Percentiles rank a stretch among this genome's conserved stretches.
These are phyloP conservation scores for Zeus faber DNA, from an alignment of 2,113 vertebrate genomes.

Conservation along the genomic window DNA sequence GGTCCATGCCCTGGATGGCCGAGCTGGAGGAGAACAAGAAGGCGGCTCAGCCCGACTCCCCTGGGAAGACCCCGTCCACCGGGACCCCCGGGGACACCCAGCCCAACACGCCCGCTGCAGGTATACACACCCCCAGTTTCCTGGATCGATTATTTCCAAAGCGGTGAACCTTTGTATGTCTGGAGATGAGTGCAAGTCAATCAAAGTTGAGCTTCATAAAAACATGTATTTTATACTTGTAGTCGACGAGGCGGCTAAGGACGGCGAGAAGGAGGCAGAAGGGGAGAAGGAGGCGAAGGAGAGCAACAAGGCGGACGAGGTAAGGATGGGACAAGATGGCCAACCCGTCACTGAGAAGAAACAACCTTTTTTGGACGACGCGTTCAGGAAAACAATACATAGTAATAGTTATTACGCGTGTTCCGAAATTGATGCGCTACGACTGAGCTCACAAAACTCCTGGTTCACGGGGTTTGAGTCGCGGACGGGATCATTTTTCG, in stretches of 20 bases:
- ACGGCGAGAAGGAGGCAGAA: constrained; percentile 67
- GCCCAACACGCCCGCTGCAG: constrained; percentile 90
- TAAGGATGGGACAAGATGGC: constrained; percentile 14
- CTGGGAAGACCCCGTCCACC: constrained; percentile 78
- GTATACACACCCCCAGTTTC: constrained; percentile 37
- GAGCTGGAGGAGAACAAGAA: constrained; percentile 95
- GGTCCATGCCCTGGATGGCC: constrained; percentile 97
- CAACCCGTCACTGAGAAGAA: no score
- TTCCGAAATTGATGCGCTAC: no score
- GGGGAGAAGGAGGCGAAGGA: constrained; percentile 72
- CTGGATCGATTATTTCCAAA: background rate
- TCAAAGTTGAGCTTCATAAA: no score
- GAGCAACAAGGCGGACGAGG: constrained; percentile 53
- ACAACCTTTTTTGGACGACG: no score
- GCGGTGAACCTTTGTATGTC: background rate
- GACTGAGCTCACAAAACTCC: no score
- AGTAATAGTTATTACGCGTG: no score
- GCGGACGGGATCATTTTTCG: no score
- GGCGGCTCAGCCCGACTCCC: constrained; percentile 73
- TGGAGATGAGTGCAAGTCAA: background rate
- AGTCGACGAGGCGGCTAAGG: constrained; percentile 61
- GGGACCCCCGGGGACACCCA: constrained; percentile 94
- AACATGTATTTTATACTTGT: no score
- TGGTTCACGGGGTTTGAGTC: no score
- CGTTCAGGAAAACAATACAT: no score